Evolutionary conservation across 2,797 vertebrate species (phyloP), one percentile per base, ranked within the genome.

Genomic region (Sebastes hubbsi): DNA sequence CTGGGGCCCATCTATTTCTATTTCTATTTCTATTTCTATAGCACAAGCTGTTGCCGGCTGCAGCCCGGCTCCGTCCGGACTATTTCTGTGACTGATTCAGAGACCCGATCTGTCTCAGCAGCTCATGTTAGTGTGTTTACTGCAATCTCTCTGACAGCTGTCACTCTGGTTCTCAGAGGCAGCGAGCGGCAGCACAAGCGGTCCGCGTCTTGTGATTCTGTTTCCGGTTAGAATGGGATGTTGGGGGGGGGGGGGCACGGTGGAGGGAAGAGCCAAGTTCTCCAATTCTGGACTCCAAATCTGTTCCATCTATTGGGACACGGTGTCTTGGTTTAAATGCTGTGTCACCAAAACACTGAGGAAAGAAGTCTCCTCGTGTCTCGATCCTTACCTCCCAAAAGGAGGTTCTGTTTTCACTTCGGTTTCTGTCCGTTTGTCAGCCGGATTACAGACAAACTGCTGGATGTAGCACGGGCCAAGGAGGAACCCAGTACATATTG

Each of bases 1-100:
- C 78, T 49, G 30, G 66, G 82, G 77, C 80, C 78, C 72, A 78
- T 90, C 80, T 87, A 81, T 84, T 87, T 84, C 72, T 29, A 30
- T 36, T 36, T 36, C 36, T 36, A 36, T 36, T 13, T 84, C 32
- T 34, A 36, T 36, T 36, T 36, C 36, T 38, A 38, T 38, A 38
- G 36, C 36, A 38, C 36, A 38, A 38, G 36, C 36, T 13, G 36
- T 38, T 38, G 36, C 36, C 36, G 36, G n/a, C 77, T 75, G 67
- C 38, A 52, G 58, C 66, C 27, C 55, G 1, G 52, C 79, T 72
- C 72, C 60, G 42, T 77, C 54, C 42, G 52, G 29, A 27, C 69
- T 85, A 56, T 88, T 85, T 83, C 32, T 73, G 54, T n/a, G 61
- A 60, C 62, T 69, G 69, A 71, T 81, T 74, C 65, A 5, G 36